Conservation (phyloP, 2,113 vertebrate genomes). For the Macquaria australasica region DNA sequence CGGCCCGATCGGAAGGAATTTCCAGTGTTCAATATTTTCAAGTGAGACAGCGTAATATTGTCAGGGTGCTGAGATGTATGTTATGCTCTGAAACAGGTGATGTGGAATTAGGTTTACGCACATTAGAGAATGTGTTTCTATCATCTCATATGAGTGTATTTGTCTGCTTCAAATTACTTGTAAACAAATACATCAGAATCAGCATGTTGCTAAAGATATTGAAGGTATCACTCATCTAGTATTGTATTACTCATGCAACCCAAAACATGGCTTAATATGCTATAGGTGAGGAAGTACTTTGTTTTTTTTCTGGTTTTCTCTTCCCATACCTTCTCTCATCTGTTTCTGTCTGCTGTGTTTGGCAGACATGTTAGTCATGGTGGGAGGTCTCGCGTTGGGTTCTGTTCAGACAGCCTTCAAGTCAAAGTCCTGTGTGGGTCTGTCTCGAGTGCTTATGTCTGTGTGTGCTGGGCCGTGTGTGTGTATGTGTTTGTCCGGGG, state of each 20-base stretch:
- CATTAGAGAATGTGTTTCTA: neutral
- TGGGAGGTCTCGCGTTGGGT: conserved; percentile 57
- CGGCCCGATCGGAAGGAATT: too few relatives aligned
- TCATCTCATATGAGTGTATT: neutral
- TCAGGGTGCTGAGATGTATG: neutral
- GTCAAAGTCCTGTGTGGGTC: conserved; percentile 34
- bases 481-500: conserved; percentile 31
- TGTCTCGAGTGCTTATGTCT: conserved; percentile 5
- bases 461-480: conserved; percentile 15
- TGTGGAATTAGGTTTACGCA: neutral
- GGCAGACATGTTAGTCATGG: conserved; percentile 40
- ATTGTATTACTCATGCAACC: neutral
- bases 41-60: neutral
- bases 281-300: conserved; percentile 6
- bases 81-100: neutral
- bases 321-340: conserved; percentile 6
- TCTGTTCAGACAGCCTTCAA: conserved; percentile 45
- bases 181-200: neutral
- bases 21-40: too few relatives aligned
- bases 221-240: neutral
- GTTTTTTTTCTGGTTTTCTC: conserved; percentile 40
- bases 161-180: neutral
- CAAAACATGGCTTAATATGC: neutral
- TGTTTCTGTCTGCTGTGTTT: conserved; percentile 63
- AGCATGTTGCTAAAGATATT: neutral